phyloP scores from a whole-genome alignment of 2,888 invertebrate genomes.

The Napeogenes sylphis region DNA sequence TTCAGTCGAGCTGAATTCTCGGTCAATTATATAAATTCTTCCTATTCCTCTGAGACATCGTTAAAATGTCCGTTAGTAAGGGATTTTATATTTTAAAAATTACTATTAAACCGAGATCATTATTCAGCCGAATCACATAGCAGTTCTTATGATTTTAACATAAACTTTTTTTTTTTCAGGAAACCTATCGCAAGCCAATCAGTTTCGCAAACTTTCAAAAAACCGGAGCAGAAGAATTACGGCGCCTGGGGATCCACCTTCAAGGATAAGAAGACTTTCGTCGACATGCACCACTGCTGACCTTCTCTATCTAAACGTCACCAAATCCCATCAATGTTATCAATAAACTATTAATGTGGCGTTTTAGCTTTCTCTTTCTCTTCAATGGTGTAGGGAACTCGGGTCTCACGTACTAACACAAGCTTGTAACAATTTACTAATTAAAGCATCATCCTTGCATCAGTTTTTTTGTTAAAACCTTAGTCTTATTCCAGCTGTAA shows the following conservation, averaged over 20 bases:
- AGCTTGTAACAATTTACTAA: constrained; percentile 46
- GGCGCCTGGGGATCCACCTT: constrained; percentile 85
- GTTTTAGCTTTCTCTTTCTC: constrained; percentile 35
- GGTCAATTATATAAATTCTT: background rate
- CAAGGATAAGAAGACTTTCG: constrained; percentile 85
- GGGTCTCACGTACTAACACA: constrained; percentile 44
- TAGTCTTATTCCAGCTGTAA: background rate
- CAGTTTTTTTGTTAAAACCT: constrained; percentile 40
- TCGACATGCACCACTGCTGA: constrained; percentile 83
- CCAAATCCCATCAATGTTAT: constrained; percentile 34
- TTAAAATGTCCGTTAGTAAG: background rate
- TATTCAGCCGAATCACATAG: background rate
- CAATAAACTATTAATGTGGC: constrained; percentile 21
- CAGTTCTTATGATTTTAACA: background rate
- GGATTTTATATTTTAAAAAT: background rate
- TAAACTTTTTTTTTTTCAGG: constrained; percentile 42
- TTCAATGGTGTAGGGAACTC: constrained; percentile 39
- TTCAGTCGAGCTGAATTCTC: background rate
- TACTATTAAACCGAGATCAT: background rate
- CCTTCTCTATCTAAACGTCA: constrained; percentile 34
- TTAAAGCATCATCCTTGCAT: constrained; percentile 46
- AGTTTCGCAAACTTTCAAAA: constrained; percentile 56
- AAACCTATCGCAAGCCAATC: constrained; percentile 50
- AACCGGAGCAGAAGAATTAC: constrained; percentile 68
- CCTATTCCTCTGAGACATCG: background rate